A percentile compares a stretch with the other conserved stretches of the same genome.
These are phyloP conservation scores for Formica aserva DNA, from an alignment of 2,888 invertebrate genomes.

Conservation along the genomic window DNA sequence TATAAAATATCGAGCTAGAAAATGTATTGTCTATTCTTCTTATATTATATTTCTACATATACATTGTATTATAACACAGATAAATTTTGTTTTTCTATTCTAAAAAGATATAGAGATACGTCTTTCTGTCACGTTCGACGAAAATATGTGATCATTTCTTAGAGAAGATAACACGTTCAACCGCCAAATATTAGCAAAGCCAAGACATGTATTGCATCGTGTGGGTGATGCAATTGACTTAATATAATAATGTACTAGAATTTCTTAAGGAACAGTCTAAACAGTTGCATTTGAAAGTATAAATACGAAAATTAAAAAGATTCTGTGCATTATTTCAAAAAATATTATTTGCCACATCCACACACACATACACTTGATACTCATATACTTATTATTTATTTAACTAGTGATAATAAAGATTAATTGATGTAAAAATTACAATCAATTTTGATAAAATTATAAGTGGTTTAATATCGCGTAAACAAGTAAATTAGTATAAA, in stretches of 20 bases:
- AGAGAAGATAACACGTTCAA: background rate
- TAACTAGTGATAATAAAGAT: background rate
- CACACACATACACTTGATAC: background rate
- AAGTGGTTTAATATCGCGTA: background rate
- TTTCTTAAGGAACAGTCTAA: background rate
- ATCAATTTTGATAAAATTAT: background rate
- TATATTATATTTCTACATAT: background rate
- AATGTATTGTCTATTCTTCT: background rate
- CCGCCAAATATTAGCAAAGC: background rate
- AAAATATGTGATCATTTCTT: background rate
- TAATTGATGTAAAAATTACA: background rate
- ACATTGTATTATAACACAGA: background rate
- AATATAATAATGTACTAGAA: background rate
- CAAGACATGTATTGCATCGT: background rate
- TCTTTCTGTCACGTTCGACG: background rate
- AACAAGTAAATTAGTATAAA: background rate
- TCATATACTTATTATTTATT: background rate
- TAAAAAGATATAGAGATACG: background rate
- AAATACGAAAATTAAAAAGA: background rate
- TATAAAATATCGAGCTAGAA: background rate
- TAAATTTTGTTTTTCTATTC: background rate
- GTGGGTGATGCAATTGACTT: background rate
- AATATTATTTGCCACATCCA: background rate
- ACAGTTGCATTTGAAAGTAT: background rate
- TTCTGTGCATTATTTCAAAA: background rate